phyloP scores from a whole-genome alignment of 2,113 vertebrate species.

The Australoheros scitulus region DNA sequence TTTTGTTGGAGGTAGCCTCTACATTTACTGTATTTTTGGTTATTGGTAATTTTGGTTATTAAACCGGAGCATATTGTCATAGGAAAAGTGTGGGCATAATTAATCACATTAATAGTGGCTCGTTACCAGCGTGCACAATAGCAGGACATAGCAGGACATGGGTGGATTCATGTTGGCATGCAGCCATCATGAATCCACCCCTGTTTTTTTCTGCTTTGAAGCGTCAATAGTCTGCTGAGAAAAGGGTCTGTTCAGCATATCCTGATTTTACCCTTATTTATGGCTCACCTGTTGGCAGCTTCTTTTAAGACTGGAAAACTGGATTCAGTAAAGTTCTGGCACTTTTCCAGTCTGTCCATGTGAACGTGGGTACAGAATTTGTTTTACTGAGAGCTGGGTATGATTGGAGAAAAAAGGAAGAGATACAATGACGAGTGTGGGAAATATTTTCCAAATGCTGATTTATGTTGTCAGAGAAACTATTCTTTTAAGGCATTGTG shows the following conservation, averaged over 20 bases:
- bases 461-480: background rate
- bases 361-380: fast-evolving
- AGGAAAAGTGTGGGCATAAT: background rate
- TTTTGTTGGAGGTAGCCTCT: background rate
- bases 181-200: background rate
- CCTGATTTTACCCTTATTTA: background rate
- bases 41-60: fast-evolving
- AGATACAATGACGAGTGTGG: background rate
- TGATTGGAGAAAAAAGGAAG: background rate
- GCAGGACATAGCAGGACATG: background rate
- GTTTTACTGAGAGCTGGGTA: background rate
- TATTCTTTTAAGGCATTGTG: background rate
- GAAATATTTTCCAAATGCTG: background rate
- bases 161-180: background rate
- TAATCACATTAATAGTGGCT: background rate
- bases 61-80: background rate
- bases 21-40: background rate
- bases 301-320: background rate
- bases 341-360: background rate
- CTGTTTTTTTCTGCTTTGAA: background rate
- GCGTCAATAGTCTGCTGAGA: background rate
- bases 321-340: background rate
- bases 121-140: background rate
- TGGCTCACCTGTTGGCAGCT: fast-evolving
- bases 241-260: background rate